Evolutionary conservation across 2,888 invertebrate species (phyloP), one percentile per base, ranked within the genome.

Genomic region (Eupithecia subfuscata): DNA sequence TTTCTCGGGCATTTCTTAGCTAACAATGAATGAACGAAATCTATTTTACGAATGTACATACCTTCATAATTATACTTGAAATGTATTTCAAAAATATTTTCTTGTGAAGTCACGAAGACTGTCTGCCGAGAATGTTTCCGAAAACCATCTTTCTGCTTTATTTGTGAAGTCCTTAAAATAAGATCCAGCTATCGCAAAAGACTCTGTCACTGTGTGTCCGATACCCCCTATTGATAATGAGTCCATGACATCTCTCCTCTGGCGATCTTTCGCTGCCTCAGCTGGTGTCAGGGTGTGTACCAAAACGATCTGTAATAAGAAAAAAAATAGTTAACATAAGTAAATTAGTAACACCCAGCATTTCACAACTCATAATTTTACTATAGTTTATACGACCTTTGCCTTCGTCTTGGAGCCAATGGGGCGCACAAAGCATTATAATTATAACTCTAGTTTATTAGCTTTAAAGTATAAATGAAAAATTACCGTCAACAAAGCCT

Each of bases 111-210:
- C 56, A 60, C 60, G 60, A 12, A 60, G 12, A 25, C 25, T 22
- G 0, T 60, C 25, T 25, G 18, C 2, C 9, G 64, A 64, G n/a
- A 84, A 77, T 8, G 76, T 82, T 0, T 78, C 25, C 69, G 80
- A 77, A 25, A 83, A 73, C 84, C 83, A 84, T 30, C 63, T 78
- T 7, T 82, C 80, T 25, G 81, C 76, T 65, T 77, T 82, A 45
- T 45, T 72, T 22, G 77, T 75, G 12, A 79, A 71, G 2, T 75
- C 76, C 34, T 82, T 84, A 30, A 84, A 48, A 18, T 71, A 72
- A 1, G 70, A 71, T 12, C 81, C 82, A 30, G 81, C 77, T n/a
- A 74, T 78, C 16, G 80, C 77, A 1, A 81, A 71, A 0, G 81
- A 75, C 2, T 70, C 34, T 16, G 76, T 74, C 16, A 84, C 52